A percentile compares a stretch with the other conserved stretches of the same genome.
These are phyloP conservation scores for Ailuropoda melanoleuca DNA, from an alignment of 2,113 vertebrate species.

Conservation along the genomic window DNA sequence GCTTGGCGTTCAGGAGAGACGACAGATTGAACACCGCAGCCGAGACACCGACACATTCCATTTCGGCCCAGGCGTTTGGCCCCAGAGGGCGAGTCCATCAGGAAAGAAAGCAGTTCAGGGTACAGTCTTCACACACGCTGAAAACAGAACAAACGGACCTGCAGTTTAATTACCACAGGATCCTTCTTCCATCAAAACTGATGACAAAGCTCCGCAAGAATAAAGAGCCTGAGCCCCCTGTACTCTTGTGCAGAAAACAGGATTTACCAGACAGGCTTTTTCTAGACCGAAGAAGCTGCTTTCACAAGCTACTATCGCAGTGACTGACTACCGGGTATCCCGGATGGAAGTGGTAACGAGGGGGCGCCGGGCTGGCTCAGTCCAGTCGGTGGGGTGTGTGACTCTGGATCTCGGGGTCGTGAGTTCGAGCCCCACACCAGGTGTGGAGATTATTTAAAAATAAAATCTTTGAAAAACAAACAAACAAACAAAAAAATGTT, in stretches of 20 bases:
- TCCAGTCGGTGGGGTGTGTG: background rate
- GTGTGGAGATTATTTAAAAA: background rate
- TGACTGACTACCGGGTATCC: background rate
- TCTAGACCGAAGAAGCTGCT: slow-evolving; percentile 23
- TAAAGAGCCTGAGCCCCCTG: background rate
- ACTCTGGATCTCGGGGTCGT: background rate
- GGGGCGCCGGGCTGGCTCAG: background rate
- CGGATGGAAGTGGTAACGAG: background rate
- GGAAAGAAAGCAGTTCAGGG: slow-evolving; percentile 49
- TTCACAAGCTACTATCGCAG: background rate
- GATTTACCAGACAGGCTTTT: slow-evolving; percentile 16
- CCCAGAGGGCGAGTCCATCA: slow-evolving; percentile 65
- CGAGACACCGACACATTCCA: slow-evolving; percentile 49
- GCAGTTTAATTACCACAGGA: slow-evolving; percentile 59
- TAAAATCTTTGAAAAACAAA: background rate
- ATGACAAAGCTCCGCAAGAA: slow-evolving; percentile 47
- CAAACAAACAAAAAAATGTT: background rate
- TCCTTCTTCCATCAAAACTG: slow-evolving; percentile 50
- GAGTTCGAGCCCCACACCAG: background rate
- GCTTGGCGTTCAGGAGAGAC: slow-evolving; percentile 22
- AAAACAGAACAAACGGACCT: slow-evolving; percentile 48
- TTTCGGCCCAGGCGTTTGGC: slow-evolving; percentile 50
- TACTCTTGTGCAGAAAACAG: background rate
- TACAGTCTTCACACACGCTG: slow-evolving; percentile 41
- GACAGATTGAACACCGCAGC: slow-evolving; percentile 65